Conservation (phyloP, 1,140 invertebrate genomes). For the Manduca sexta region DNA sequence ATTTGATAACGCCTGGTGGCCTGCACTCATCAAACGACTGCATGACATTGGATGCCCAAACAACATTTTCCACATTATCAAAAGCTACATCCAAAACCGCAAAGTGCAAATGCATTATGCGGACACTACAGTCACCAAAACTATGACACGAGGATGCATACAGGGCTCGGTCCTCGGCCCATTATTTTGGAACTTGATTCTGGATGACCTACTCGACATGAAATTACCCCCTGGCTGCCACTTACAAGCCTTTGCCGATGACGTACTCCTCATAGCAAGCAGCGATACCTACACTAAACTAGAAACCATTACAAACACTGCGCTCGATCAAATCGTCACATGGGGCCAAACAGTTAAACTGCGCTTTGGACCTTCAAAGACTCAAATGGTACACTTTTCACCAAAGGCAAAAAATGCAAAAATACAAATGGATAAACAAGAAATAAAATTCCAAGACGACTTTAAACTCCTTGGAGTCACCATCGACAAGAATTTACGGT, state of each 20-base stretch:
- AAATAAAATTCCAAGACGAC: background rate
- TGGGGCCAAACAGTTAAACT: background rate
- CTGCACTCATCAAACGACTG: slow-evolving; percentile 10
- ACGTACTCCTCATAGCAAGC: too few relatives aligned
- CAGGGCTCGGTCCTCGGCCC: background rate
- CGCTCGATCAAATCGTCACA: background rate
- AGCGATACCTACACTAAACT: background rate
- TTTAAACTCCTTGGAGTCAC: background rate
- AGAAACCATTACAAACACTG: background rate
- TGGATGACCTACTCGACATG: slow-evolving; percentile 14
- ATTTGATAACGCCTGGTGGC: slow-evolving; percentile 33
- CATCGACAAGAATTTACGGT: background rate
- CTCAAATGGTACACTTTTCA: background rate
- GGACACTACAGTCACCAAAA: background rate
- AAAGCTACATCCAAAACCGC: background rate
- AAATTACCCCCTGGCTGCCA: background rate
- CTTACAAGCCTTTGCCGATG: background rate
- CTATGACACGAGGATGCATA: background rate
- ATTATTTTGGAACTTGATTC: slow-evolving; percentile 16
- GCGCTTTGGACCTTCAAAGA: background rate
- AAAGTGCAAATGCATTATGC: background rate
- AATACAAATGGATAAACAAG: background rate
- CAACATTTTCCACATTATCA: slow-evolving; percentile 15
- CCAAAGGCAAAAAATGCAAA: background rate
- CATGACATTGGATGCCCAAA: slow-evolving; percentile 10